Evolutionary conservation across 2,797 vertebrate genomes (phyloP), one percentile per base, ranked within the genome.

Genomic region (Fringilla coelebs): DNA sequence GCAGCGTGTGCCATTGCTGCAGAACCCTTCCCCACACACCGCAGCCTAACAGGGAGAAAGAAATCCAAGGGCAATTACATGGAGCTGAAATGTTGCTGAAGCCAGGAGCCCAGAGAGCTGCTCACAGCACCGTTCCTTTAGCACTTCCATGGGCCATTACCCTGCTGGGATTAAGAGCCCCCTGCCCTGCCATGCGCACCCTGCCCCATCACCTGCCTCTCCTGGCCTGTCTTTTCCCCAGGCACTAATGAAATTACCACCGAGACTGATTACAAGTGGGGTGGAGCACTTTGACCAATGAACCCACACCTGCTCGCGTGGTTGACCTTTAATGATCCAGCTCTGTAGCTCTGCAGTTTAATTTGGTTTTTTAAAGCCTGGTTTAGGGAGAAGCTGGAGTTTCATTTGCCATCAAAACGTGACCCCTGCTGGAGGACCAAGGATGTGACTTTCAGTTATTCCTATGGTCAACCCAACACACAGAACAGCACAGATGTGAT

Each of bases 141-240:
- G 95, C 94, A 82, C 92, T 95, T 96, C 90, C 24, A 93, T 6
- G 89, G 94, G 46, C 90, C 94, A 94, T 95, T 97, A 94, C 94
- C 77, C 94, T 2, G 67, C 67, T 40, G 84, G 89, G 93, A 87
- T 88, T 92, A 86, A 77, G 77, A 55, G 74, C 48, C 71, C 29
- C 79, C 19, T 43, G 34, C 63, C 62, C 67, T 40, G 60, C 88
- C 68, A 1, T 48, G 17, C 5, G 22, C 76, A 54, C 85, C 91
- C 70, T 36, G 36, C 90, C 83, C 92, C 87, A 34, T n/a, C 85
- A 43, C 76, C 87, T 65, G 89, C 89, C 40, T 49, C 88, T 43
- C 67, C 36, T 4, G 28, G 6, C 4, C 71, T 45, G 73, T 7
- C 86, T 71, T 97, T 90, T 94, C 96, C 96, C 81, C 93, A 34